These are phyloP conservation scores for Chinchilla lanigera DNA, from an alignment of 2,113 vertebrate species.

Conservation along the genomic window DNA sequence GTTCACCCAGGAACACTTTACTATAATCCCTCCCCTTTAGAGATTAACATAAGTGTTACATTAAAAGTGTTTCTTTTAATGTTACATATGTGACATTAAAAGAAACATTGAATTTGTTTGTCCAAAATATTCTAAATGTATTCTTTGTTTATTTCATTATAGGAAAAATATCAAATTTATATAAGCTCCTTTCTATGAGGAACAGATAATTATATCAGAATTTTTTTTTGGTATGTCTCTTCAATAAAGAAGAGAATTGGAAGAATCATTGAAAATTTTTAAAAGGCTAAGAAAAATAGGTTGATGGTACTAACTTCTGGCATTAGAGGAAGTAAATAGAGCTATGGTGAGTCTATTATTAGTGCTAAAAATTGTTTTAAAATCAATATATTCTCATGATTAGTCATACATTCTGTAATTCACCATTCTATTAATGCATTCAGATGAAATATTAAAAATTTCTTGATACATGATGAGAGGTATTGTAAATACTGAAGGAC, in stretches of 20 bases:
- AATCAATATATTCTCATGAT: not conserved
- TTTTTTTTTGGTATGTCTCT: not conserved
- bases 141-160: too few species aligned
- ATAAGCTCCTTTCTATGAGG: not conserved
- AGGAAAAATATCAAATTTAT: not conserved
- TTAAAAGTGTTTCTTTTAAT: too few species aligned
- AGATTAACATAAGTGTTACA: not conserved
- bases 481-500: not conserved
- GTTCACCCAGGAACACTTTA: not conserved
- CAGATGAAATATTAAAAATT: not conserved
- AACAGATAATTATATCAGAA: slow-evolving; percentile 8
- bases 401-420: not conserved
- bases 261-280: not conserved
- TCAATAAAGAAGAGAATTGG: not conserved
- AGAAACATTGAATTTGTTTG: too few species aligned
- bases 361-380: not conserved
- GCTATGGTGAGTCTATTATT: not conserved
- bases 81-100: too few species aligned
- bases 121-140: too few species aligned
- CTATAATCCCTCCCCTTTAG: not conserved
- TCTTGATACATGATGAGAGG: not conserved
- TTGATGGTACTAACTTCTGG: not conserved
- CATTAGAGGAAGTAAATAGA: not conserved
- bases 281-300: not conserved
- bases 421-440: not conserved